phyloP scores from a whole-genome alignment of 2,113 vertebrate genomes.

The Ctenodactylus gundi region DNA sequence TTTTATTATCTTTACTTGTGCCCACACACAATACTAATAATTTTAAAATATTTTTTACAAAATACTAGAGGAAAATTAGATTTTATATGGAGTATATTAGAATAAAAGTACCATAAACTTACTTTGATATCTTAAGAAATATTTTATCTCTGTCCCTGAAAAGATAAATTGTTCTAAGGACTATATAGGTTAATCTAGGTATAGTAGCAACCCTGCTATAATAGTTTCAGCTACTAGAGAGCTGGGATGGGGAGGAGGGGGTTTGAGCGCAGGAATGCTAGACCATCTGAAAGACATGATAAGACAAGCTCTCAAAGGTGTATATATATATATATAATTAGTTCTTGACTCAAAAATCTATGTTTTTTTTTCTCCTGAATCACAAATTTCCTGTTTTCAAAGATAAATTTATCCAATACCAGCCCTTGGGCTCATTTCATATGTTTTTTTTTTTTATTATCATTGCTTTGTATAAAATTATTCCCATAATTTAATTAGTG shows the following conservation, averaged over 20 bases:
- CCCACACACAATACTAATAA: neutral
- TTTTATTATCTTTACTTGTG: neutral
- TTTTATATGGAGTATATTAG: neutral
- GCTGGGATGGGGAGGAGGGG: no score
- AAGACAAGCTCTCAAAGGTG: no score
- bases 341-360: neutral
- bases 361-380: neutral
- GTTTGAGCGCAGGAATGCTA: neutral
- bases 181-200: neutral
- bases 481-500: neutral
- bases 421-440: neutral
- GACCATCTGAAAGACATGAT: no score
- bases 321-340: no score
- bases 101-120: neutral
- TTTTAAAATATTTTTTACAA: slow-evolving; percentile 45
- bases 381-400: neutral
- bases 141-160: neutral
- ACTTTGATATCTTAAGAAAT: neutral
- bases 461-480: neutral
- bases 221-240: neutral
- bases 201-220: neutral
- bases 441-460: neutral
- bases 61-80: slow-evolving; percentile 27
- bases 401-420: neutral
- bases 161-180: neutral